Percentiles rank a stretch among this genome's conserved stretches.
Conservation (phyloP, 2,888 invertebrate species). For the Muschampia plurimacula region DNA sequence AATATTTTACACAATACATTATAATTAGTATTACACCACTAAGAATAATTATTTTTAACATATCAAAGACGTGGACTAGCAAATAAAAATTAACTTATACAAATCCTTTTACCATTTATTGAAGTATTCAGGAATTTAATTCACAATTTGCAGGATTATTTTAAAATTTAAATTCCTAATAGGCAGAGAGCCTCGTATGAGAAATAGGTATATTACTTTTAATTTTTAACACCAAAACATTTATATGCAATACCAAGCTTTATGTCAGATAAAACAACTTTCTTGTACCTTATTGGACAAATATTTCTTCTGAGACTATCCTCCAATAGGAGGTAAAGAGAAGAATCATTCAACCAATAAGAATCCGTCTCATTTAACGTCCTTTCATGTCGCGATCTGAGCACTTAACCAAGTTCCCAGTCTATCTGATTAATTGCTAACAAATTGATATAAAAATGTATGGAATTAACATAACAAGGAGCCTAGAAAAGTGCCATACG, state of each 20-base stretch:
- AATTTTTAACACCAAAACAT: not conserved
- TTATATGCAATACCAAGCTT: not conserved
- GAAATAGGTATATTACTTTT: conserved; percentile 27
- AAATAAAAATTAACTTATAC: conserved; percentile 81
- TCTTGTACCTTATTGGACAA: not conserved
- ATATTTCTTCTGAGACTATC: not conserved
- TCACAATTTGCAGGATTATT: conserved; percentile 29
- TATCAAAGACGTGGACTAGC: conserved; percentile 83
- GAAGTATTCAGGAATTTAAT: conserved; percentile 44
- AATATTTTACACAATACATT: conserved; percentile 85
- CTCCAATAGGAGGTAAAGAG: too few species aligned
- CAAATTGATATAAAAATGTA: too few species aligned
- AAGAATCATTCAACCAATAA: too few species aligned
- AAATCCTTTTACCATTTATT: conserved; percentile 55
- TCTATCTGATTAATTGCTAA: too few species aligned
- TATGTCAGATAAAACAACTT: too few species aligned
- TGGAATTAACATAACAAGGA: too few species aligned
- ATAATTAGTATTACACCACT: conserved; percentile 85
- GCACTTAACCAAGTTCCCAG: too few species aligned
- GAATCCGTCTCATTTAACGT: too few species aligned
- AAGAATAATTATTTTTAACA: conserved; percentile 83
- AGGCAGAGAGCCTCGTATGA: conserved; percentile 27
- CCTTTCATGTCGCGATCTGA: too few species aligned
- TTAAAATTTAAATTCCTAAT: conserved; percentile 17
- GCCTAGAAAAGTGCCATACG: too few species aligned